These are phyloP conservation scores for Eurytoma adleriae DNA, from an alignment of 2,888 invertebrate genomes.

Conservation along the genomic window DNA sequence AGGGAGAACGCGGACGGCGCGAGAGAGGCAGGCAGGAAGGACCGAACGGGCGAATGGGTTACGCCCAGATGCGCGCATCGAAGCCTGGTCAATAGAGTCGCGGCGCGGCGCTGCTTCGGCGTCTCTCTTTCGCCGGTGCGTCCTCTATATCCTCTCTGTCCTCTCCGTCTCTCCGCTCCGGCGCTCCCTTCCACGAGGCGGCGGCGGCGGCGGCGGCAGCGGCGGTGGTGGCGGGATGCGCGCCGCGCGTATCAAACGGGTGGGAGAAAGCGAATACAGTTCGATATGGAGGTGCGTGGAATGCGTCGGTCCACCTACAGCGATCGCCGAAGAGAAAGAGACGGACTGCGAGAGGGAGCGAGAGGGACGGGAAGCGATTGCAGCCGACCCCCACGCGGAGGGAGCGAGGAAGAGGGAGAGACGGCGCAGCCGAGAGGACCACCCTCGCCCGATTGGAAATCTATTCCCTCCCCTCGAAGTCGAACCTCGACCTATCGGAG, in stretches of 20 bases:
- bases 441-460: conserved; percentile 76
- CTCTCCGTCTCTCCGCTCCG: conserved; percentile 52
- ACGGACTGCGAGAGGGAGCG: background rate
- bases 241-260: conserved; percentile 55
- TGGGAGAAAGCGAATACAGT: conserved; percentile 55
- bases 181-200: conserved; percentile 44
- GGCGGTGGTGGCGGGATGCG: conserved; percentile 47
- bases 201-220: conserved; percentile 27
- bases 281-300: conserved; percentile 70
- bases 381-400: background rate
- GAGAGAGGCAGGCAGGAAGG: conserved; percentile 60
- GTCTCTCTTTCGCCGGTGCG: conserved; percentile 47
- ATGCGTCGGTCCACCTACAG: conserved; percentile 76
- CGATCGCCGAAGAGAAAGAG: conserved; percentile 56
- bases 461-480: conserved; percentile 76
- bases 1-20: conserved; percentile 56
- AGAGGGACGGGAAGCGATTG: conserved; percentile 6
- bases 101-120: conserved; percentile 59
- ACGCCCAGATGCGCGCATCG: conserved; percentile 77
- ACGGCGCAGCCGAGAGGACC: conserved; percentile 50
- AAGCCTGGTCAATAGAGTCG: conserved; percentile 75
- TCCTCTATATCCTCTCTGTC: conserved; percentile 54
- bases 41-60: conserved; percentile 72
- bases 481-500: conserved; percentile 76
- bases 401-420: conserved; percentile 26